Evolutionary conservation across 2,113 vertebrate species (phyloP).

Genomic region (Chinchilla lanigera): DNA sequence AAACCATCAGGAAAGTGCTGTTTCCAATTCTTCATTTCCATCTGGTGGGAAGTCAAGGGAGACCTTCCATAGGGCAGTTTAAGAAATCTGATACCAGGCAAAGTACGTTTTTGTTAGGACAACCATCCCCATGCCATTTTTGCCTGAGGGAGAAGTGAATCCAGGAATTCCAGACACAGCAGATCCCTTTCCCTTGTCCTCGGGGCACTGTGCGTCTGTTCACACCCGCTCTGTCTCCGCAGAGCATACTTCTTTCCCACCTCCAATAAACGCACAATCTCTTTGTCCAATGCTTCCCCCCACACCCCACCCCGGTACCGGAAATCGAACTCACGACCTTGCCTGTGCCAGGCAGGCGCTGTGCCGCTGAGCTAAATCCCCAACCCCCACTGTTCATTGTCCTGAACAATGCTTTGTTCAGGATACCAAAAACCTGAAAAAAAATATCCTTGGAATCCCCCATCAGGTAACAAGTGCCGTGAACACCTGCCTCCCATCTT

Average conservation of each 20-base stretch:
- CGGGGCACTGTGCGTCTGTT: neutral
- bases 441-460: neutral
- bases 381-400: too few species aligned
- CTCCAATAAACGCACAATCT: neutral
- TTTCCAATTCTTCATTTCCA: neutral
- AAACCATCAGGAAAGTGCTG: neutral
- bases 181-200: neutral
- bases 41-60: neutral
- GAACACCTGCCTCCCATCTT: conserved; percentile 81
- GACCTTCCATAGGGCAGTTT: neutral
- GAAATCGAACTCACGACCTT: too few species aligned
- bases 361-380: too few species aligned
- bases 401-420: neutral
- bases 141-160: neutral
- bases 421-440: neutral
- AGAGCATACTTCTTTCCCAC: too few species aligned
- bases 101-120: neutral
- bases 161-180: neutral
- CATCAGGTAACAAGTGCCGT: neutral
- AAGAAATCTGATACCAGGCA: neutral
- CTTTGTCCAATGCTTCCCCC: neutral
- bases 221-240: neutral
- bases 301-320: too few species aligned
- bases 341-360: too few species aligned
- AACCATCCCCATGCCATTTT: neutral